Conservation (phyloP, 2,113 vertebrate genomes). For the Alectura lathami region DNA sequence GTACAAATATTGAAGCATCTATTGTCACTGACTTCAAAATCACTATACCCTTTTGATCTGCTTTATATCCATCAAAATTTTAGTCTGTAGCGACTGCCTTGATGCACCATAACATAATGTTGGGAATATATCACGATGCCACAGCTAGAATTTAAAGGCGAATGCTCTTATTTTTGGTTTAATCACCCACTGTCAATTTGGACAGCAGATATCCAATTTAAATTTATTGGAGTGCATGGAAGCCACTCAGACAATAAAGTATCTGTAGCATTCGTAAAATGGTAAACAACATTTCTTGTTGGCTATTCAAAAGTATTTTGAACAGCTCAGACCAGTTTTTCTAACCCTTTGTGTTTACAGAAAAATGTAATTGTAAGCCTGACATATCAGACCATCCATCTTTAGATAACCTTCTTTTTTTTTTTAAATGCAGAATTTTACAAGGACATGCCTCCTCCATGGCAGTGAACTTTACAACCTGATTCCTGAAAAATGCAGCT, state of each 20-base stretch:
- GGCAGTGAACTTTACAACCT: conserved; percentile 69
- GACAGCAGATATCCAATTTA: conserved; percentile 75
- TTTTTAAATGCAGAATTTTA: conserved; percentile 36
- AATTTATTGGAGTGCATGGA: conserved; percentile 74
- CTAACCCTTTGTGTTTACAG: conserved; percentile 50
- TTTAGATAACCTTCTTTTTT: not conserved
- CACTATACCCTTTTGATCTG: conserved; percentile 74
- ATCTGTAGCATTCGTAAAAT: conserved; percentile 52
- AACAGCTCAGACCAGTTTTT: conserved; percentile 53
- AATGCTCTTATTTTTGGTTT: conserved; percentile 75
- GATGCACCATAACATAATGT: conserved; percentile 61
- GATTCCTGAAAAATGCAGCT: conserved; percentile 71
- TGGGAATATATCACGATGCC: conserved; percentile 51
- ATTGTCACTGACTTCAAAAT: conserved; percentile 76
- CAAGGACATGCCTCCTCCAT: conserved; percentile 29
- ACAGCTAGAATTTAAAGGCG: conserved; percentile 75
- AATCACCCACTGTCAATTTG: conserved; percentile 72
- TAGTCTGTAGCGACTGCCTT: conserved; percentile 67
- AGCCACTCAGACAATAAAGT: conserved; percentile 73
- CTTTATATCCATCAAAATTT: conserved; percentile 77
- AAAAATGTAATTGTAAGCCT: conserved; percentile 51
- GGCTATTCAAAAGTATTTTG: conserved; percentile 64
- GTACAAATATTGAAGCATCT: conserved; percentile 76
- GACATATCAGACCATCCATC: not conserved
- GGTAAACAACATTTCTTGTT: conserved; percentile 69